Evolutionary conservation across 2,797 vertebrate genomes (phyloP).

Genomic region (Limosa lapponica): DNA sequence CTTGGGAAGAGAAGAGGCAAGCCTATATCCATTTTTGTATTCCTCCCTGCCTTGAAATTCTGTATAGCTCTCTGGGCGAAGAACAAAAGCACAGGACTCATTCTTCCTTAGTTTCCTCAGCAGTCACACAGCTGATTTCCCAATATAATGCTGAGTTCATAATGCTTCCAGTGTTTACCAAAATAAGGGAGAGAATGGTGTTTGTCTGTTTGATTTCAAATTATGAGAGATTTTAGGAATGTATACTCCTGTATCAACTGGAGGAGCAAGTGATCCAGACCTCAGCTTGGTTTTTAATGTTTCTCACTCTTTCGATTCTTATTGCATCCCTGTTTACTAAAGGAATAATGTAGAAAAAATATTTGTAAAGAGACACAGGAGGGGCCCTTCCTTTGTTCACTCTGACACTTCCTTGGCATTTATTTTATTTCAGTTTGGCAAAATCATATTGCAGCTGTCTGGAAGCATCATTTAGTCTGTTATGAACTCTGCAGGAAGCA

Average conservation of each 20-base stretch:
- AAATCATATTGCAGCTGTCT: constrained; percentile 43
- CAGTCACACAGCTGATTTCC: not conserved
- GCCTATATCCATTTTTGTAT: not conserved
- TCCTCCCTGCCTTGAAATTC: not conserved
- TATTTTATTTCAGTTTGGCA: constrained; percentile 12
- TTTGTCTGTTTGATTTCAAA: not conserved
- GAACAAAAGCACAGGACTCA: not conserved
- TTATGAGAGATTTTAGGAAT: not conserved
- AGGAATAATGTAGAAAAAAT: not conserved
- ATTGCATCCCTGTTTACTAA: not conserved
- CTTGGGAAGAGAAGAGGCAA: not conserved
- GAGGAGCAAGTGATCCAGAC: not conserved
- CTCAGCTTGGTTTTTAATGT: not conserved
- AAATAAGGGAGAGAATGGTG: not conserved
- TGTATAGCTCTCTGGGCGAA: not conserved
- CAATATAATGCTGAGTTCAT: not conserved
- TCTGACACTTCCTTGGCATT: constrained; percentile 27
- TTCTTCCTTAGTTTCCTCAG: not conserved
- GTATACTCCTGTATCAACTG: not conserved
- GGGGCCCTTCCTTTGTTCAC: not conserved
- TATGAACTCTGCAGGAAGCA: constrained; percentile 17
- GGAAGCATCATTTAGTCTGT: constrained; percentile 15
- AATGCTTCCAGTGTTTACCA: not conserved
- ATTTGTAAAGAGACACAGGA: not conserved
- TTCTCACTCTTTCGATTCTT: not conserved